Conservation (phyloP, 2,113 vertebrate species). For the Meleagris gallopavo region DNA sequence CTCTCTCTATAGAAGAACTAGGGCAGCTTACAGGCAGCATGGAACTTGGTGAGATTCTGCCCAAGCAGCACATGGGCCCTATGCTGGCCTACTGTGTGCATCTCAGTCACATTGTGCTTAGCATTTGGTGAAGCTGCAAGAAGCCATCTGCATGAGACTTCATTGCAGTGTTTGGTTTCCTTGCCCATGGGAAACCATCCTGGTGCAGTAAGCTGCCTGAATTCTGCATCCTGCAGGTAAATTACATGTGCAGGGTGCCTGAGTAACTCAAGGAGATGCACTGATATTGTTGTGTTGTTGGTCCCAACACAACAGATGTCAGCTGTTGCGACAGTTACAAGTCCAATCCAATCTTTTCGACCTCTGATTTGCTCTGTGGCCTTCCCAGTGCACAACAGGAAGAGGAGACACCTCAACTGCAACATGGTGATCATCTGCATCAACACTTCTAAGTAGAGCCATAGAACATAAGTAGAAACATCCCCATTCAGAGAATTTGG, state of each 20-base stretch:
- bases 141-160: not conserved
- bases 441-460: slow-evolving; percentile 37
- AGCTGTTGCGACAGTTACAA: not conserved
- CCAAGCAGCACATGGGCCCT: accelerated
- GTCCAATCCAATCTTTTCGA: not conserved
- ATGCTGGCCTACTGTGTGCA: not conserved
- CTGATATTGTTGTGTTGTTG: not conserved
- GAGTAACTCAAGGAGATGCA: not conserved
- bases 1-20: not conserved
- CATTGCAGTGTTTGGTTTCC: not conserved
- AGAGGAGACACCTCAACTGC: not conserved
- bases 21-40: not conserved
- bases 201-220: not conserved
- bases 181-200: not conserved
- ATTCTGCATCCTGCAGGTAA: not conserved
- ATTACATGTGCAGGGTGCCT: not conserved
- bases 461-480: slow-evolving; percentile 57
- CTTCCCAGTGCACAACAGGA: not conserved
- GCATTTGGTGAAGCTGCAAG: not conserved
- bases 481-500: not conserved
- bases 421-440: slow-evolving; percentile 27
- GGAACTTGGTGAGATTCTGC: not conserved
- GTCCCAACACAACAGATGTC: accelerated
- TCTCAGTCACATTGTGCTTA: not conserved
- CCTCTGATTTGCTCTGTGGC: not conserved